Evolutionary conservation across 2,888 invertebrate species (phyloP).

Genomic region (Agriopis leucophaearia): DNA sequence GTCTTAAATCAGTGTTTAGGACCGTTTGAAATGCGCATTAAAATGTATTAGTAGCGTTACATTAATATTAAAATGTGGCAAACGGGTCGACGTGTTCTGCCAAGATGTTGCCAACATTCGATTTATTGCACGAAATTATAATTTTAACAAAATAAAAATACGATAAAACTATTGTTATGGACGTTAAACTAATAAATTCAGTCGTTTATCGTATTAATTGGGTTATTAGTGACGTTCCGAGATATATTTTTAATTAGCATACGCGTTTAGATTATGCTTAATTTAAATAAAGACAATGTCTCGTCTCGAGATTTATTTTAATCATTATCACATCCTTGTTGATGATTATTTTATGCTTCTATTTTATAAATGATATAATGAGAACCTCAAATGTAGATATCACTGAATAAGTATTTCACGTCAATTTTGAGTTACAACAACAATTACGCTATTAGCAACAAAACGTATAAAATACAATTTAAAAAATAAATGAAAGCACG

Average conservation of each 20-base stretch:
- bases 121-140: conserved; percentile 34
- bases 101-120: conserved; percentile 28
- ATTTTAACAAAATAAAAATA: conserved; percentile 21
- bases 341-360: conserved; percentile 3
- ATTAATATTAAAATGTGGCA: conserved; percentile 44
- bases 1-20: conserved; percentile 31
- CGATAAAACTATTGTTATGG: conserved; percentile 23
- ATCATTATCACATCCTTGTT: conserved; percentile 8
- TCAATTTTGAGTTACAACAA: conserved; percentile 7
- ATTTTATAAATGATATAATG: background rate
- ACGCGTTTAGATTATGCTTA: conserved; percentile 18
- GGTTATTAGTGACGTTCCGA: conserved; percentile 22
- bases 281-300: conserved; percentile 20
- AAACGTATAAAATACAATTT: conserved; percentile 32
- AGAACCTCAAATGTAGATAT: background rate
- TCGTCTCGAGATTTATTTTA: background rate
- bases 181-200: conserved; percentile 19
- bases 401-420: conserved; percentile 4
- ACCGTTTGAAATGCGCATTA: conserved; percentile 38
- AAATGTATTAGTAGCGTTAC: conserved; percentile 39
- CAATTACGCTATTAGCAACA: conserved; percentile 7
- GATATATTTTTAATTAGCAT: conserved; percentile 13
- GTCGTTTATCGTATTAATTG: conserved; percentile 26
- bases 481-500: conserved; percentile 50
- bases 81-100: conserved; percentile 33